A percentile compares a stretch with the other conserved stretches of the same genome.
These are phyloP conservation scores for Propsilocerus akamusi DNA, from an alignment of 1,140 invertebrate genomes.

Conservation along the genomic window DNA sequence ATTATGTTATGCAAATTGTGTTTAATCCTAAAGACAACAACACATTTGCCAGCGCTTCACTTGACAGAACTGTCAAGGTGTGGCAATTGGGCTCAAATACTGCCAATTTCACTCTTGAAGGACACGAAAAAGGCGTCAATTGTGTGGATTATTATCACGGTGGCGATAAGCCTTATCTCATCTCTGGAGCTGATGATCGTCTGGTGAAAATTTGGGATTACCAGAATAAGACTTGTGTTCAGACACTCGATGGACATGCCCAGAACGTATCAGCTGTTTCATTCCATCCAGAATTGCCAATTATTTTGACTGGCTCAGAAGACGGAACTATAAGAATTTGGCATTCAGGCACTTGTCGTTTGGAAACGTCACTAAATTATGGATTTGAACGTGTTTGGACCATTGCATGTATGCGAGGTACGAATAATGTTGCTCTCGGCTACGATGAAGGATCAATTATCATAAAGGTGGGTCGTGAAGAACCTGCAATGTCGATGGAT, in stretches of 20 bases:
- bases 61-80: slow-evolving; percentile 94
- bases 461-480: slow-evolving; percentile 92
- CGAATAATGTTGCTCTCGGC: slow-evolving; percentile 92
- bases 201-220: slow-evolving; percentile 99
- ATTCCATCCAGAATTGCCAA: slow-evolving; percentile 96
- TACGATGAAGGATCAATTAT: slow-evolving; percentile 98
- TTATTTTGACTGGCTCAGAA: slow-evolving; percentile 93
- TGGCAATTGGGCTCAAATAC: slow-evolving; percentile 95
- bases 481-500: slow-evolving; percentile 99
- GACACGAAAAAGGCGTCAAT: slow-evolving; percentile 97
- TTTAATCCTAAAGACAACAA: slow-evolving; percentile 99
- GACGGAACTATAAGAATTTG: slow-evolving; percentile 92
- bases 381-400: slow-evolving; percentile 97
- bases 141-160: slow-evolving; percentile 99
- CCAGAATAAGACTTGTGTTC: slow-evolving; percentile 98
- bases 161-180: slow-evolving; percentile 99
- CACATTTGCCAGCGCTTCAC: slow-evolving; percentile 96
- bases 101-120: slow-evolving; percentile 96
- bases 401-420: slow-evolving; percentile 85
- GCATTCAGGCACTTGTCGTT: slow-evolving; percentile 93
- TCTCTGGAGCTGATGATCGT: slow-evolving; percentile 95
- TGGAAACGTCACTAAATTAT: slow-evolving; percentile 95
- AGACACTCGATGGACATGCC: slow-evolving; percentile 91
- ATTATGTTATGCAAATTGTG: slow-evolving; percentile 99
- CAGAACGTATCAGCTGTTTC: slow-evolving; percentile 86